phyloP scores from a whole-genome alignment of 2,888 invertebrate species.

The Watsonalla binaria region DNA sequence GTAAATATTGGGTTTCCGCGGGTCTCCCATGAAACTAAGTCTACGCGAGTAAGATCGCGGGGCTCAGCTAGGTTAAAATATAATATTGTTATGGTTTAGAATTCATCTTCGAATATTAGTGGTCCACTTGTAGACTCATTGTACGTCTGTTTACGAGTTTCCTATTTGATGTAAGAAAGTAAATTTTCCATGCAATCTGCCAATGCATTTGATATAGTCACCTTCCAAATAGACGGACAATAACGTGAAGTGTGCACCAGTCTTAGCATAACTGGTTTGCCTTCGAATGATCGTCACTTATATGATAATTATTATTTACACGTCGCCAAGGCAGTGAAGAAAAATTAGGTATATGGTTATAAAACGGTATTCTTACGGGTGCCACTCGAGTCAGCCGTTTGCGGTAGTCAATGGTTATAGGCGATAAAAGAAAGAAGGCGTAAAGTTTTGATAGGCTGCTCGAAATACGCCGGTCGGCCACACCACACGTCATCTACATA shows the following conservation, averaged over 20 bases:
- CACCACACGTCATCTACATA: neutral
- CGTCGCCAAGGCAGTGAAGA: neutral
- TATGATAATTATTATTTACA: neutral
- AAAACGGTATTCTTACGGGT: neutral
- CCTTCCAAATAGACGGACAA: neutral
- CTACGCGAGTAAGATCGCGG: too few relatives aligned
- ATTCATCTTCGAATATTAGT: too few relatives aligned
- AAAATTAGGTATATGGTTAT: neutral
- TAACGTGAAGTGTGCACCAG: neutral
- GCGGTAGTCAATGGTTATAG: conserved; percentile 1
- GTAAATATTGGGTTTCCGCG: too few relatives aligned
- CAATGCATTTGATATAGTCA: neutral
- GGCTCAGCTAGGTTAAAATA: too few relatives aligned
- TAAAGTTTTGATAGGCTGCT: neutral
- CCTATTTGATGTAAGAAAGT: too few relatives aligned
- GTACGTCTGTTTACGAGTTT: too few relatives aligned
- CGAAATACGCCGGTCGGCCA: neutral
- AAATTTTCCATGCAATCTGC: too few relatives aligned
- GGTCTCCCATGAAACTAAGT: too few relatives aligned
- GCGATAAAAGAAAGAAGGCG: neutral
- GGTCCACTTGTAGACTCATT: too few relatives aligned
- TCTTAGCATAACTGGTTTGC: neutral
- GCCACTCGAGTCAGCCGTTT: neutral
- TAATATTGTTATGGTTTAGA: too few relatives aligned
- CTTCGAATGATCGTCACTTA: neutral